phyloP scores from a whole-genome alignment of 2,113 vertebrate genomes.

The Coreoperca whiteheadi region DNA sequence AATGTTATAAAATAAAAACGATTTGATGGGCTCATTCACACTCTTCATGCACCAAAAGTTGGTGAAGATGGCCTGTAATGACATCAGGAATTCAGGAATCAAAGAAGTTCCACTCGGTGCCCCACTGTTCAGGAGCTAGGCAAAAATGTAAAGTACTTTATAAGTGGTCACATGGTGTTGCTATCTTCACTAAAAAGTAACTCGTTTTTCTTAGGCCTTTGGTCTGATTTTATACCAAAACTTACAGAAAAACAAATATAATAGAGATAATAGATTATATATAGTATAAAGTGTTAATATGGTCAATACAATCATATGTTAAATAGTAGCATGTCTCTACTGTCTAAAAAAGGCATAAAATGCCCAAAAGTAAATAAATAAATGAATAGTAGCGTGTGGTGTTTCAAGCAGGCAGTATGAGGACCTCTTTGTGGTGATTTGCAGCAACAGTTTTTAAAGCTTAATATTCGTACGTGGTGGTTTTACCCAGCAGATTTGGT shows the following conservation, averaged over 20 bases:
- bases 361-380: too few species aligned
- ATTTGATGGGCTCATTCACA: background rate
- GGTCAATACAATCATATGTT: background rate
- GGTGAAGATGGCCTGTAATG: background rate
- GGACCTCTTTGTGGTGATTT: constrained; percentile 11
- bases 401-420: background rate
- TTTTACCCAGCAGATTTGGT: background rate
- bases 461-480: background rate
- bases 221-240: background rate
- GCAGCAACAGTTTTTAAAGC: background rate
- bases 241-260: background rate
- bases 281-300: background rate
- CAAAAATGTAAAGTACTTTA: background rate
- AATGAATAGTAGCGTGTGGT: too few species aligned
- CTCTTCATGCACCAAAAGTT: background rate
- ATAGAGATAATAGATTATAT: background rate
- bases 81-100: background rate
- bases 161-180: background rate
- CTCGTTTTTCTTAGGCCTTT: background rate
- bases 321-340: background rate
- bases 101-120: background rate
- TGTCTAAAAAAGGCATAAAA: too few species aligned
- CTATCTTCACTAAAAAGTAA: background rate
- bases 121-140: background rate
- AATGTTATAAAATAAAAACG: background rate